phyloP scores from a whole-genome alignment of 2,888 invertebrate genomes.

The Dascillus cervinus region DNA sequence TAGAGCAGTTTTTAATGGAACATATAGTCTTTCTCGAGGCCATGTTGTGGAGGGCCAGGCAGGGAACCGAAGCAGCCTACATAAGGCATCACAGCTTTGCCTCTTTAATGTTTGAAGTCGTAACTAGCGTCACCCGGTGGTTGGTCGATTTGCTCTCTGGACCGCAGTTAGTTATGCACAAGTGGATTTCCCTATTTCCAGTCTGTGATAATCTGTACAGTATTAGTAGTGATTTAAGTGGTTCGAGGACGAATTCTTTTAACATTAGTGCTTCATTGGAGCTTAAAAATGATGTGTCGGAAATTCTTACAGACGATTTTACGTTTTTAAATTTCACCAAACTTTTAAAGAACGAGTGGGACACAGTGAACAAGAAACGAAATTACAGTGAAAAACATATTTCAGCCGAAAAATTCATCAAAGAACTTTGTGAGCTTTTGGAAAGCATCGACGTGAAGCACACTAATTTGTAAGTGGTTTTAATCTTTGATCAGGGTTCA shows the following conservation, averaged over 20 bases:
- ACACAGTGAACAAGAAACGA: constrained; percentile 10
- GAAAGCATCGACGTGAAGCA: constrained; percentile 72
- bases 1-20: constrained; percentile 70
- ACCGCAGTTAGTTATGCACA: constrained; percentile 25
- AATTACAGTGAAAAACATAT: constrained; percentile 18
- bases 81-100: constrained; percentile 43
- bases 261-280: background rate
- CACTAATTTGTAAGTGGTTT: constrained; percentile 78
- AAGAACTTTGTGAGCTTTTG: constrained; percentile 58
- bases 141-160: constrained; percentile 47
- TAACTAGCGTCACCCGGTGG: constrained; percentile 44
- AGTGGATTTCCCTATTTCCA: constrained; percentile 30
- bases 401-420: constrained; percentile 44
- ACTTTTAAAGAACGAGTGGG: constrained; percentile 19
- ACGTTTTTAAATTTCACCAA: constrained; percentile 21
- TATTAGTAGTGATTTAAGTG: constrained; percentile 14
- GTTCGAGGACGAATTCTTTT: constrained; percentile 3
- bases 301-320: constrained; percentile 15
- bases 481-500: too few relatives aligned
- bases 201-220: constrained; percentile 27
- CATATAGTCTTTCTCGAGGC: constrained; percentile 70
- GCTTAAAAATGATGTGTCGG: background rate
- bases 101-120: constrained; percentile 47
- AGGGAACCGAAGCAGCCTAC: constrained; percentile 61
- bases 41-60: constrained; percentile 61